Evolutionary conservation across 92 coral and sea anemone species (phyloP).

Genomic region (Porites evermanni): DNA sequence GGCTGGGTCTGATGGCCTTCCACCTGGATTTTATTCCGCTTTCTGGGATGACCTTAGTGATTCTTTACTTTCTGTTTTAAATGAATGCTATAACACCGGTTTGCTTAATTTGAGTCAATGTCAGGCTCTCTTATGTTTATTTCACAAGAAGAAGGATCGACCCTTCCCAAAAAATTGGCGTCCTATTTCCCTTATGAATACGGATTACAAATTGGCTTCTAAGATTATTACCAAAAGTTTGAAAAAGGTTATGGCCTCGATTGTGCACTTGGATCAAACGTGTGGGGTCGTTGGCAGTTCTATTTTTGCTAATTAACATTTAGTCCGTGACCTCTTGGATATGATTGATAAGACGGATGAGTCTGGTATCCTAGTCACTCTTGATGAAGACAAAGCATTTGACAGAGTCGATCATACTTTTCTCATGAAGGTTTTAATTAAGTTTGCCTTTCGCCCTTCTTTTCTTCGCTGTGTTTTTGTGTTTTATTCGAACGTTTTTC

Average conservation of each 20-base stretch:
- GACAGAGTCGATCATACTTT: slow-evolving; percentile 9
- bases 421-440: neutral
- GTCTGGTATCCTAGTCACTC: neutral
- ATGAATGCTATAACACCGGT: neutral
- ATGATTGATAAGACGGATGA: slow-evolving; percentile 1
- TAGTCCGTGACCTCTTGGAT: neutral
- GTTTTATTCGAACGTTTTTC: neutral
- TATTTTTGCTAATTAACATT: neutral
- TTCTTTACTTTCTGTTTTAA: neutral
- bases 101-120: neutral
- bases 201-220: slow-evolving; percentile 39
- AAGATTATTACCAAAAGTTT: slow-evolving; percentile 7
- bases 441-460: neutral
- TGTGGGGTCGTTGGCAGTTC: neutral
- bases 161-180: slow-evolving; percentile 37
- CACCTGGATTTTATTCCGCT: neutral
- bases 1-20: neutral
- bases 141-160: slow-evolving; percentile 18
- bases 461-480: neutral
- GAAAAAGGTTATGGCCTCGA: neutral
- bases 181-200: slow-evolving; percentile 50
- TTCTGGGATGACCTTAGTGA: neutral
- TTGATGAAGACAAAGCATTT: neutral
- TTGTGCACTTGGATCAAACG: slow-evolving; percentile 36
- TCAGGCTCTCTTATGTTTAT: neutral